Evolutionary conservation across 2,797 vertebrate genomes (phyloP), one percentile per base, ranked within the genome.

Genomic region (Acestrorhynchus altus): DNA sequence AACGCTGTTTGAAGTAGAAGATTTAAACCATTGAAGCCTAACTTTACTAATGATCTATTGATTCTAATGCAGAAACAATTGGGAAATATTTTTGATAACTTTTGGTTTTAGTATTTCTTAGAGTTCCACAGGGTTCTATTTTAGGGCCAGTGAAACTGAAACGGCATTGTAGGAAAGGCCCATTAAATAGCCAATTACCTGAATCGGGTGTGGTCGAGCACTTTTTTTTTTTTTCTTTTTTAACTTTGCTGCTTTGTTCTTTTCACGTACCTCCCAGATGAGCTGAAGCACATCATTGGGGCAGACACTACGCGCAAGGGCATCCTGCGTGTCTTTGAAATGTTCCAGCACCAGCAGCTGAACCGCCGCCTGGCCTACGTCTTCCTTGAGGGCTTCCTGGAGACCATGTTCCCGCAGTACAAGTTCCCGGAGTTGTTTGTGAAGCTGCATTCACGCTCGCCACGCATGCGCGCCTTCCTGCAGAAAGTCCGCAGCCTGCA

Each of bases 301-400:
- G 98, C 98, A 0, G 98, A 99, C 87, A 99, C 98, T 65, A 98
- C 97, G 0, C 93, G 98, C 42, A 99, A 99, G 80, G 98, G 98
- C 87, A 99, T 99, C 86, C 96, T 99, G 81, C 96, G 98, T 0
- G 96, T 99, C 86, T 99, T 99, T 70, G 96, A 99, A 91, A 99
- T 99, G 98, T 99, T 99, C 89, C 98, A 99, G 92, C 95, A 99
- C 86, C 94, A 96, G 84, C 96, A 97, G n/a, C 94, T 98, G 88
- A 99, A 99, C 88, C 96, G 97, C 9, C 95, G 98, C 72, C 94
- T 99, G 84, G 96, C 96, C 75, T 99, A 98, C 31, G 98, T 99
- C 76, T 97, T 98, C 91, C 90, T 99, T 84, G 98, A 99, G 91
- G 97, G 98, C 87, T 97, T 98, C 89, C 91, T 99, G 91, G 97